phyloP scores from a whole-genome alignment of 1,140 invertebrate genomes.

The Brachionus calyciflorus region DNA sequence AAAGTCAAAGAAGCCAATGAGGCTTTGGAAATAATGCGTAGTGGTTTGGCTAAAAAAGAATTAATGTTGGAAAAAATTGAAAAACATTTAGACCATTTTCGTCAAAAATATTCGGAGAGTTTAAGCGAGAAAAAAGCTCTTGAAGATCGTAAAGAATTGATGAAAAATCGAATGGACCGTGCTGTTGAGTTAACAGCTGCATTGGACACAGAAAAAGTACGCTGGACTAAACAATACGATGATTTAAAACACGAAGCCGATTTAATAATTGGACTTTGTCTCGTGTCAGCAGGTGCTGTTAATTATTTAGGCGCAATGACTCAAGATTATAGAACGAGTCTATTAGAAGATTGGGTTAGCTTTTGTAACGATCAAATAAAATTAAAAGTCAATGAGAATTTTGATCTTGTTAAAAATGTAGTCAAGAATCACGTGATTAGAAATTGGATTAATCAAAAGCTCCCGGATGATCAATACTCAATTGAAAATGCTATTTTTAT shows the following conservation, averaged over 20 bases:
- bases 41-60: slow-evolving; percentile 56
- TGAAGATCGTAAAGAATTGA: slow-evolving; percentile 68
- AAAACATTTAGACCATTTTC: slow-evolving; percentile 57
- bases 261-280: slow-evolving; percentile 56
- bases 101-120: slow-evolving; percentile 60
- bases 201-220: slow-evolving; percentile 71
- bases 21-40: slow-evolving; percentile 52
- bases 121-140: slow-evolving; percentile 65
- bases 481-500: slow-evolving; percentile 80
- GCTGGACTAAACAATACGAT: slow-evolving; percentile 73
- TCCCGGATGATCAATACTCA: slow-evolving; percentile 46
- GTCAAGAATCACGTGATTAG: slow-evolving; percentile 17
- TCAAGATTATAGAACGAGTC: slow-evolving; percentile 46
- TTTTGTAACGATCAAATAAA: slow-evolving; percentile 49
- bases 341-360: slow-evolving; percentile 52
- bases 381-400: not conserved
- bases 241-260: slow-evolving; percentile 57
- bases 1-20: slow-evolving; percentile 42
- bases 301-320: slow-evolving; percentile 55
- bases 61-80: slow-evolving; percentile 51
- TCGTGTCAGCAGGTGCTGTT: slow-evolving; percentile 56
- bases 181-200: slow-evolving; percentile 76
- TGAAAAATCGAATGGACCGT: slow-evolving; percentile 70
- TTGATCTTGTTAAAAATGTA: slow-evolving; percentile 19
- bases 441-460: slow-evolving; percentile 42